Base-by-base conservation (phyloP, 2,113 vertebrate genomes). In the Hipposideros armiger region DNA sequence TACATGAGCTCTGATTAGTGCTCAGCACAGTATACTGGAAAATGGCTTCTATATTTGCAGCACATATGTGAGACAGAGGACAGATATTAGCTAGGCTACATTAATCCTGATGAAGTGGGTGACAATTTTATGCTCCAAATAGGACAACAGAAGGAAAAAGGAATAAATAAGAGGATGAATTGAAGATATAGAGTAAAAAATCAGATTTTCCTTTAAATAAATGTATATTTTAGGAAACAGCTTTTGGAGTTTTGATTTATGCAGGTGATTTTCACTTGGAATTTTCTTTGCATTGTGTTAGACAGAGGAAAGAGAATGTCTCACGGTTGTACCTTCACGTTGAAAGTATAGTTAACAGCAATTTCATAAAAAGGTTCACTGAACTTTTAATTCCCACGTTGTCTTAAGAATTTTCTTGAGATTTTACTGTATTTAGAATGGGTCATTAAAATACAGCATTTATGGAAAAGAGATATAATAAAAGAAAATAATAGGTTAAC, bases 141-240 rank as follows among this genome's bases (percentile, higher is more conserved):
- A 91, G 20, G 28, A 91, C 64, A 80, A 70, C 9, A 26, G 20
- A 81, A 89, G 52, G 1, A 17, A 88, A 81, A 81, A 86, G 83
- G 15, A 85, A 69, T 58, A 83, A 87, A 47, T 76, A 58, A 70
- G 70, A 56, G 50, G 58, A 87, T 54, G 15, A 91, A 69, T 24
- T 42, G 15, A 76, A 80, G 28, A 10, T 62, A 69, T 40, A 8
- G 11, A 67, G 14, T 47, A 16, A 73, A 85, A 84, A 87, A 58
- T 50, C 24, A 88, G 11, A 14, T 77, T 89, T 85, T 42, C n/a
- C 20, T 64, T 76, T 69, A 80, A 78, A 54, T 93, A 56, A 80
- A 28, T 64, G 26, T 64, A 28, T 94, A 91, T 91, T 85, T 94
- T 52, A 83, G 62, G 80, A 80, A 60, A 67, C 7, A 95, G 50